phyloP scores from a whole-genome alignment of 2,113 vertebrate species.

The Anarrhichthys ocellatus region DNA sequence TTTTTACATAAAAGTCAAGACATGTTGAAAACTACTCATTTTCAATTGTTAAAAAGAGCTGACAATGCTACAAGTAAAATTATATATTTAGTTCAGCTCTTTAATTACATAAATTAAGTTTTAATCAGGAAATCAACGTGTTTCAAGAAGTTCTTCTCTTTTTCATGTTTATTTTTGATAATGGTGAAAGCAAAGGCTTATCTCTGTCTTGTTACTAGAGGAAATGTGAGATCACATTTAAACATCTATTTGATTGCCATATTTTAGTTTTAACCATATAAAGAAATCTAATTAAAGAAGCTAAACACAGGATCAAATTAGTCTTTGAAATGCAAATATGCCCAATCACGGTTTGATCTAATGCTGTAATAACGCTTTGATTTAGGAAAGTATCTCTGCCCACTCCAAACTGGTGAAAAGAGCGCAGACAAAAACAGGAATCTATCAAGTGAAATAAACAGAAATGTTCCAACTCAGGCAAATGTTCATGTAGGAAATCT shows the following conservation, averaged over 20 bases:
- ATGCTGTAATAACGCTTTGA: background rate
- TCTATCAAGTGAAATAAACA: background rate
- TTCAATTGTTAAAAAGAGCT: background rate
- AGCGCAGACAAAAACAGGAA: background rate
- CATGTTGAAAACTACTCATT: background rate
- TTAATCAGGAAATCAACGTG: background rate
- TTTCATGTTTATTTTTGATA: background rate
- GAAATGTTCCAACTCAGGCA: background rate
- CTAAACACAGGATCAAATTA: background rate
- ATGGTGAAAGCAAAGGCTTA: background rate
- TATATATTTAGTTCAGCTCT: background rate
- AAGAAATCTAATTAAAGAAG: background rate
- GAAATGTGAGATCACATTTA: background rate
- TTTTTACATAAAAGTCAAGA: slow-evolving; percentile 9
- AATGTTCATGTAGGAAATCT: background rate
- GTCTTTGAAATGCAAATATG: background rate
- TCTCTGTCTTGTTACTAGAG: background rate
- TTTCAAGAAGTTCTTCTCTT: background rate
- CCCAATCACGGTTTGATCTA: background rate
- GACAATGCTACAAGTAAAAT: background rate
- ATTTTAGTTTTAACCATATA: background rate
- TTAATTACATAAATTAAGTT: background rate
- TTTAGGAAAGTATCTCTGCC: background rate
- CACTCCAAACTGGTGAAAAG: background rate
- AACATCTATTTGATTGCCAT: background rate